phyloP scores from a whole-genome alignment of 2,797 vertebrate species.

The Sebastes minor region DNA sequence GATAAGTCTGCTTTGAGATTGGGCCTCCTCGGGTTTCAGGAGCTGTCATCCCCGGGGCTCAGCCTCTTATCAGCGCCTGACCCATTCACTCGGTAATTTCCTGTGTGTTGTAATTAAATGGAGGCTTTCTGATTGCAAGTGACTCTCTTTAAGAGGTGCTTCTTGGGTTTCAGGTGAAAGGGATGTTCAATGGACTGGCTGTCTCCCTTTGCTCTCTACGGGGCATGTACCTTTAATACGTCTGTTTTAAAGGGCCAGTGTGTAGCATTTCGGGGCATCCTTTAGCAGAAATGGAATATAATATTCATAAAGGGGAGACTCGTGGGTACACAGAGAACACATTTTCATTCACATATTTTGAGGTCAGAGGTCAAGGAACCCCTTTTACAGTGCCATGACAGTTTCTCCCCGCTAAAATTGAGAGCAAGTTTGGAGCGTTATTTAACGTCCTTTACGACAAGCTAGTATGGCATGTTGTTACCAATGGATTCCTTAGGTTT shows the following conservation, averaged over 20 bases:
- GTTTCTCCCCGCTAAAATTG: no score
- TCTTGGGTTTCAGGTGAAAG: conserved; percentile 75
- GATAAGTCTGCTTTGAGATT: conserved; percentile 90
- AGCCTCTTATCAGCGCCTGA: conserved; percentile 89
- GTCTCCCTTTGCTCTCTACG: conserved; percentile 63
- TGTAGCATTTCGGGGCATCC: no score
- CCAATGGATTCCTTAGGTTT: no score
- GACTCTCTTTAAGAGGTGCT: conserved; percentile 83
- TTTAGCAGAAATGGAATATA: no score
- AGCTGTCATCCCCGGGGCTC: conserved; percentile 89
- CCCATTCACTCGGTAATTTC: conserved; percentile 94
- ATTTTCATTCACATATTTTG: no score
- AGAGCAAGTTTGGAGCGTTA: no score
- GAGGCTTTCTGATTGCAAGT: conserved; percentile 94
- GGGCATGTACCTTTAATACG: conserved; percentile 7
- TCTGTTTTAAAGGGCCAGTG: neutral
- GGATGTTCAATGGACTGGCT: conserved; percentile 20
- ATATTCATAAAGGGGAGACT: no score
- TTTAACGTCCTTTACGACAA: no score
- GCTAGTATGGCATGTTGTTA: no score
- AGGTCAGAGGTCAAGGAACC: no score
- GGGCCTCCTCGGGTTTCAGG: conserved; percentile 88
- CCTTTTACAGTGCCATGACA: no score
- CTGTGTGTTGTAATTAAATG: conserved; percentile 98
- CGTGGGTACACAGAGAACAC: no score